Percentiles rank a stretch among this genome's conserved stretches.
phyloP scores from a whole-genome alignment of 2,113 vertebrate genomes.

The Camarhynchus parvulus region DNA sequence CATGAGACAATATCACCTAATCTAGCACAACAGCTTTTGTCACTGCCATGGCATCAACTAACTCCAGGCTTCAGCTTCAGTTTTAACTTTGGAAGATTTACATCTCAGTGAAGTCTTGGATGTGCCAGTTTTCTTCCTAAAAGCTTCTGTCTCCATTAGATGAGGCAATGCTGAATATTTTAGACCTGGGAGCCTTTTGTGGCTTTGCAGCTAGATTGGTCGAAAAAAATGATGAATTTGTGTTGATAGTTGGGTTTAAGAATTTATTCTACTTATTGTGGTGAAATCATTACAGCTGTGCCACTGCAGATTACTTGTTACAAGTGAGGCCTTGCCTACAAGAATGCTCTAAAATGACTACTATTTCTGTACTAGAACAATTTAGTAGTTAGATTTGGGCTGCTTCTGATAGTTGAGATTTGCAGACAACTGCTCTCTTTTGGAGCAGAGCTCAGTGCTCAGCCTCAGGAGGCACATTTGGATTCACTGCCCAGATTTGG shows the following conservation, averaged over 20 bases:
- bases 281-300: neutral
- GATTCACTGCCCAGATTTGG: neutral
- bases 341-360: neutral
- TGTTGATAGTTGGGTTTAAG: neutral
- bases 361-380: neutral
- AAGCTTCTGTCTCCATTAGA: neutral
- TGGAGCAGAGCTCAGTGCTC: neutral
- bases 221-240: constrained; percentile 9
- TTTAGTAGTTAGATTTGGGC: neutral
- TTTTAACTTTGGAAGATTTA: neutral
- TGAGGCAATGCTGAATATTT: constrained; percentile 48
- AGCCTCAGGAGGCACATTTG: neutral
- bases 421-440: neutral
- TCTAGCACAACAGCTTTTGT: constrained; percentile 3
- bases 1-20: neutral
- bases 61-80: neutral
- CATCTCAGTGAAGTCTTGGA: neutral
- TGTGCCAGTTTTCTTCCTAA: constrained; percentile 12
- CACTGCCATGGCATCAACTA: neutral
- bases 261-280: constrained; percentile 33
- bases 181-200: neutral
- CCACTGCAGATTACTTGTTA: neutral
- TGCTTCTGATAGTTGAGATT: neutral
- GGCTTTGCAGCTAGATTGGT: neutral
- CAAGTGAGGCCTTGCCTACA: neutral